Evolutionary conservation across 1,140 invertebrate genomes (phyloP).

Genomic region (Amphibalanus amphitrite): DNA sequence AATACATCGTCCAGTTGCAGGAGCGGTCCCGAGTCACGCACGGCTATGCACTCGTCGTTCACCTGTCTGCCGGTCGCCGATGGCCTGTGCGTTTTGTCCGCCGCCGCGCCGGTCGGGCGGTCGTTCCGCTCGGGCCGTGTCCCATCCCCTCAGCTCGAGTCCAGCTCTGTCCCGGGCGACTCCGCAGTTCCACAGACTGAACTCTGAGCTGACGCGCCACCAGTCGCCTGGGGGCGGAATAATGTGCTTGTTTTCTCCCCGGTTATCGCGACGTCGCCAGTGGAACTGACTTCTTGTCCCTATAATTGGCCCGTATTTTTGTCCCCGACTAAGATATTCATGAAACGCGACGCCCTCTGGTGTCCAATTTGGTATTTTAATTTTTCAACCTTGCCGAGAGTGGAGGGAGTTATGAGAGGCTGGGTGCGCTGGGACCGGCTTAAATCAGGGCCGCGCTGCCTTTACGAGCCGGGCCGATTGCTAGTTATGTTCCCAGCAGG

Average conservation of each 20-base stretch:
- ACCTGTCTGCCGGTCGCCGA: too few relatives aligned
- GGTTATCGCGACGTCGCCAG: background rate
- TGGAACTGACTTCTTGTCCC: background rate
- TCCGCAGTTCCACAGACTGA: too few relatives aligned
- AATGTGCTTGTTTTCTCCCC: background rate
- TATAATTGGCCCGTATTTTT: constrained; percentile 1
- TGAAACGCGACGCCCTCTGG: constrained; percentile 1
- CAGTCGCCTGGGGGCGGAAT: background rate
- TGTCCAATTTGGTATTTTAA: constrained; percentile 1
- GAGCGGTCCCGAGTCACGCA: too few relatives aligned
- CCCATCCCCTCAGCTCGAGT: too few relatives aligned
- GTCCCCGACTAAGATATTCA: background rate
- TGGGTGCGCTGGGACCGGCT: background rate
- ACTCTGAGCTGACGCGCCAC: too few relatives aligned
- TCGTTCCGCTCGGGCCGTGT: too few relatives aligned
- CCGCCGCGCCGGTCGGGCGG: too few relatives aligned
- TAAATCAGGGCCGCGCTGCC: background rate
- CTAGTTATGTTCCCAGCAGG: background rate
- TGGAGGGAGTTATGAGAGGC: background rate
- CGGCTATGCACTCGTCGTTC: too few relatives aligned
- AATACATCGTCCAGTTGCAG: too few relatives aligned
- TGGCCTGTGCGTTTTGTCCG: too few relatives aligned
- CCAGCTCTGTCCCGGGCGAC: too few relatives aligned
- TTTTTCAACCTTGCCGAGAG: constrained; percentile 1
- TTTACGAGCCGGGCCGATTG: background rate